These are phyloP conservation scores for Burhinus bistriatus DNA, from an alignment of 2,113 vertebrate species.

Conservation along the genomic window DNA sequence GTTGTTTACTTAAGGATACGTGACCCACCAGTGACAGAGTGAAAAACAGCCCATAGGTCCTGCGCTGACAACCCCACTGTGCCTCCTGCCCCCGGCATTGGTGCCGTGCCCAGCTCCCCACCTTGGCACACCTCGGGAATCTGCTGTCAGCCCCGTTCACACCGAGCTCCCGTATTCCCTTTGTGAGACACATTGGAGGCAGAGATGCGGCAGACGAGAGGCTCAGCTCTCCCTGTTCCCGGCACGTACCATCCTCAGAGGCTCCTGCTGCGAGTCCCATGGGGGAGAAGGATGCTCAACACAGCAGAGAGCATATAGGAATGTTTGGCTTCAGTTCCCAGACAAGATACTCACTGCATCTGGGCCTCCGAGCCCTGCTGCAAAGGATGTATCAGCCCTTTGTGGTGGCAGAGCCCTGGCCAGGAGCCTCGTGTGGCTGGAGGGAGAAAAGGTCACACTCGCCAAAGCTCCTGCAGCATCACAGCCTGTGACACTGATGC, in stretches of 20 bases:
- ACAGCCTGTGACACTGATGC: background rate
- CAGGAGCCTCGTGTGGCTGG: background rate
- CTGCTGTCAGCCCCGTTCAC: background rate
- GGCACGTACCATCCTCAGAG: accelerated
- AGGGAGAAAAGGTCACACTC: background rate
- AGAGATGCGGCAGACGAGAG: background rate
- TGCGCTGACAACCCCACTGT: background rate
- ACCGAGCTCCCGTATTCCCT: background rate
- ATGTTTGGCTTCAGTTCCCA: background rate
- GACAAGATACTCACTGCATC: background rate
- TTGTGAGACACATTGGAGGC: background rate
- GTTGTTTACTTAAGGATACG: constrained; percentile 75
- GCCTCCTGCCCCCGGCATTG: background rate
- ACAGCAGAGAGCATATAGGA: background rate
- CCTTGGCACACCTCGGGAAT: background rate
- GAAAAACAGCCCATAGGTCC: constrained; percentile 57
- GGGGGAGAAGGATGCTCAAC: background rate
- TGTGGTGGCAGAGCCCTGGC: background rate
- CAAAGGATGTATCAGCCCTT: background rate
- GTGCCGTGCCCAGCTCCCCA: background rate
- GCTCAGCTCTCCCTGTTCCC: background rate
- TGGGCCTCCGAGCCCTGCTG: background rate
- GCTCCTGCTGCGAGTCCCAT: accelerated
- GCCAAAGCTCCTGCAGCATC: background rate
- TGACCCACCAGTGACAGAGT: constrained; percentile 64